phyloP scores from a whole-genome alignment of 2,888 invertebrate genomes.

The Dyspetes luteomarginatus region DNA sequence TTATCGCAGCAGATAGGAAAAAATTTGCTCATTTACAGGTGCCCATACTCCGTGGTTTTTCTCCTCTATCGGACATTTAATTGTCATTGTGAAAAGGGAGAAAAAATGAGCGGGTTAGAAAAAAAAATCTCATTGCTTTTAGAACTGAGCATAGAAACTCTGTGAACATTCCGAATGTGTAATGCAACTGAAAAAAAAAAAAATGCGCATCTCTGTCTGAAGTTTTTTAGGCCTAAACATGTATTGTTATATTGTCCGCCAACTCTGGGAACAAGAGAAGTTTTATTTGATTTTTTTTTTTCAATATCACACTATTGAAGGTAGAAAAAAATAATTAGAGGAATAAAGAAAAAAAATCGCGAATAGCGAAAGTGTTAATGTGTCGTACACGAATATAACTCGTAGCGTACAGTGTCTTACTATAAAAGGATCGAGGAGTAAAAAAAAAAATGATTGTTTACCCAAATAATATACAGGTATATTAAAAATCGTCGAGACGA shows the following conservation, averaged over 20 bases:
- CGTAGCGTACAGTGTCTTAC: conserved; percentile 62
- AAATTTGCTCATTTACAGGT: conserved; percentile 35
- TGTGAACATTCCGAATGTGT: conserved; percentile 58
- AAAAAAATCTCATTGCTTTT: conserved; percentile 28
- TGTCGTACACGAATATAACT: conserved; percentile 51
- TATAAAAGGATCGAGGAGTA: conserved; percentile 44
- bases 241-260: conserved; percentile 3
- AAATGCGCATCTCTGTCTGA: conserved; percentile 15
- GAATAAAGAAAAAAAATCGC: conserved; percentile 26
- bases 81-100: neutral
- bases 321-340: conserved; percentile 8
- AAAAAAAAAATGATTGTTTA: conserved; percentile 3
- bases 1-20: neutral
- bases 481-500: conserved; percentile 7
- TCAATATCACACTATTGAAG: conserved; percentile 1
- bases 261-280: conserved; percentile 44
- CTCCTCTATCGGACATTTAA: neutral
- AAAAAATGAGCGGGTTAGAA: neutral
- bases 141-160: conserved; percentile 26
- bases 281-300: conserved; percentile 17
- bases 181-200: conserved; percentile 1
- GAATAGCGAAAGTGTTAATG: conserved; percentile 56
- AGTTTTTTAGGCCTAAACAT: conserved; percentile 32
- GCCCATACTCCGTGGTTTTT: neutral
- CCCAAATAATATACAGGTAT: conserved; percentile 38